Evolutionary conservation across 1,140 invertebrate genomes (phyloP).

Genomic region (Drosophila tani): DNA sequence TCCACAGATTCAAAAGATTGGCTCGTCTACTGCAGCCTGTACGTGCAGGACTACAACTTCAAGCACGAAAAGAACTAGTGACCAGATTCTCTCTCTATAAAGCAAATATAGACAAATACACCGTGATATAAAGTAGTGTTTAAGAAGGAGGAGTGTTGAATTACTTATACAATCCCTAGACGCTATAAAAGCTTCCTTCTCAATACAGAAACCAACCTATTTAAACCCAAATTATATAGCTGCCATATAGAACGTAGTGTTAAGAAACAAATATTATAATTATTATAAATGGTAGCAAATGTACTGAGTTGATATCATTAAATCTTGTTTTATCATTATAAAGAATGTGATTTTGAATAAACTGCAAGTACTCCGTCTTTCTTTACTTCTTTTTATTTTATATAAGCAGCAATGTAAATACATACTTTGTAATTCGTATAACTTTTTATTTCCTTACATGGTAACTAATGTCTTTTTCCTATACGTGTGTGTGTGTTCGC

Average conservation of each 20-base stretch:
- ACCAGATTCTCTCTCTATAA: conserved; percentile 17
- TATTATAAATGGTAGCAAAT: conserved; percentile 27
- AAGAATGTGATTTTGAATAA: conserved; percentile 17
- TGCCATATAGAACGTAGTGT: conserved; percentile 57
- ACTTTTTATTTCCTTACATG: conserved; percentile 37
- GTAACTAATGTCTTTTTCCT: conserved; percentile 41
- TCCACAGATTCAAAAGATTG: conserved; percentile 80
- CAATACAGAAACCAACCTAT: conserved; percentile 24
- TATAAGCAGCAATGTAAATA: conserved; percentile 44
- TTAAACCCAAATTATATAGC: conserved; percentile 40
- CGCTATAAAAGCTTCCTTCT: conserved; percentile 28
- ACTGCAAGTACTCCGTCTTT: background rate
- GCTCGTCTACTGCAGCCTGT: conserved; percentile 68
- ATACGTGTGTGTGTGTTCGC: conserved; percentile 35
- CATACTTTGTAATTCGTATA: conserved; percentile 72
- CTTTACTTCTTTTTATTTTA: conserved; percentile 33
- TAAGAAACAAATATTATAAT: conserved; percentile 19
- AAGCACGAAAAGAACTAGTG: conserved; percentile 32
- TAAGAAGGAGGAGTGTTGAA: conserved; percentile 47
- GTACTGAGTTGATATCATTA: conserved; percentile 39
- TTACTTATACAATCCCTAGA: conserved; percentile 32
- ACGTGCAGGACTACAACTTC: conserved; percentile 57
- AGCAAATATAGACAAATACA: conserved; percentile 43
- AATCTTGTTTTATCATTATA: conserved; percentile 11
- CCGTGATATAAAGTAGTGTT: conserved; percentile 69